Evolutionary conservation across 2,113 vertebrate species (phyloP).

Genomic region (Barbus barbus): DNA sequence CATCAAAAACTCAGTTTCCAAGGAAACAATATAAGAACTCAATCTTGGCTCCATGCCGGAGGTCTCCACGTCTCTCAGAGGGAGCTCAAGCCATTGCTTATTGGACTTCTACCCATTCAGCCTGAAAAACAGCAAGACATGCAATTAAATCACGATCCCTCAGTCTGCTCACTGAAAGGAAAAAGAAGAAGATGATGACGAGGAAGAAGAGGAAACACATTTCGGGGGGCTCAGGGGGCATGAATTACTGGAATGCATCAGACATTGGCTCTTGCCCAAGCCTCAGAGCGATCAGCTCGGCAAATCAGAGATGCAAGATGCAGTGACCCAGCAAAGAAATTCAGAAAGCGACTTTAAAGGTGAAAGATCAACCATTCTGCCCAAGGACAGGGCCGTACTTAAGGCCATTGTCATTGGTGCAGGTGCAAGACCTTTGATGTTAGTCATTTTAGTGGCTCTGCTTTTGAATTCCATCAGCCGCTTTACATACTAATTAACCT

Average conservation of each 20-base stretch:
- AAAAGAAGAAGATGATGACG: background rate
- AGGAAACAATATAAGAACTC: constrained; percentile 51
- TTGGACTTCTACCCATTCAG: constrained; percentile 50
- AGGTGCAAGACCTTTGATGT: constrained; percentile 55
- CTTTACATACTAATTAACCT: constrained; percentile 54
- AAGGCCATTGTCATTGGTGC: constrained; percentile 48
- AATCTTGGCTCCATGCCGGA: constrained; percentile 41
- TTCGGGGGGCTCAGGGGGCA: constrained; percentile 40
- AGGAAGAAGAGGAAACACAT: constrained; percentile 49
- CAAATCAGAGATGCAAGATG: constrained; percentile 51
- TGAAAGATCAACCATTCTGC: constrained; percentile 61
- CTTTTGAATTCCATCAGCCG: constrained; percentile 43
- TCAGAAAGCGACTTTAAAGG: constrained; percentile 54
- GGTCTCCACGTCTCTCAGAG: constrained; percentile 45
- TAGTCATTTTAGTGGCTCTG: constrained; percentile 56
- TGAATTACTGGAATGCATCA: constrained; percentile 57
- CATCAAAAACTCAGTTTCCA: no score
- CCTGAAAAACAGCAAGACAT: constrained; percentile 57
- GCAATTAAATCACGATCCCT: constrained; percentile 57
- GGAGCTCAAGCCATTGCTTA: constrained; percentile 43
- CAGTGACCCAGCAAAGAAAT: constrained; percentile 56
- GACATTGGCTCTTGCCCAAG: constrained; percentile 55
- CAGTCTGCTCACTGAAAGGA: constrained; percentile 39
- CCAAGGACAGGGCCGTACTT: constrained; percentile 47
- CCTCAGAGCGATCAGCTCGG: constrained; percentile 39